Base-by-base conservation (phyloP, 1,140 invertebrate species). In the Megalonaias nervosa region DNA sequence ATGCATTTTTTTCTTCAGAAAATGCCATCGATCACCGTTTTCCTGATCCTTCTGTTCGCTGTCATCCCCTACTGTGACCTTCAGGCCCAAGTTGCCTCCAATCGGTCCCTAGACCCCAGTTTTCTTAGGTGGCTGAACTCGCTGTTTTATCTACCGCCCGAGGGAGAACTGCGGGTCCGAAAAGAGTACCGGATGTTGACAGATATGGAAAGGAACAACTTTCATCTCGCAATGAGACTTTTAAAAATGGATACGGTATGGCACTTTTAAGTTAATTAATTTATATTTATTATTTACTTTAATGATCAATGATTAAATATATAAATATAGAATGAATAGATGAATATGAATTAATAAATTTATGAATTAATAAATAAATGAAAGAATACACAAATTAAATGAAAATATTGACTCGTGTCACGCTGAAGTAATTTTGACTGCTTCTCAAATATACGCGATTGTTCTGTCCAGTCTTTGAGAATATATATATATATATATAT, bases 241-340 rank as follows among this genome's bases (percentile, higher is more conserved):
- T 67, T 92, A 38, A 92, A 92, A 76, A 74, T 81, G 67, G 88
- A 89, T 72, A 90, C 90, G 78, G 90, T 91, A 81, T 86, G 89
- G 60, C 11, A 62, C 13, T 6, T 62, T 12, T 9, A 11, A n/a
- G 19, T 0, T 23, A 62, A 62, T 62, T 62, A 62, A 9, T 21
- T 61, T 16, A 65, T 9, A 13, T 26, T 31, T 14, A 15, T 21
- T 26, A 21, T 1, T 15, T 21, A 65, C 21, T 21, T 26, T 2
- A 48, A 9, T 11, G 38, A 48, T 48, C 38, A 48, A 48, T 48
- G 38, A 48, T 6, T 48, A 11, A 48, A 48, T 48, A 48, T 48
- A 48, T 6, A 48, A 0, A 48, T 48, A 0, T 48, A 11, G 6
- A 48, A 48, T 48, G 38, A 48, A 48, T 48, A 48, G 9, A 48